Percentiles rank a stretch among this genome's conserved stretches.
Conservation (phyloP, 53 echinoderm and acorn worm species). For the Hippasteria phrygiana region DNA sequence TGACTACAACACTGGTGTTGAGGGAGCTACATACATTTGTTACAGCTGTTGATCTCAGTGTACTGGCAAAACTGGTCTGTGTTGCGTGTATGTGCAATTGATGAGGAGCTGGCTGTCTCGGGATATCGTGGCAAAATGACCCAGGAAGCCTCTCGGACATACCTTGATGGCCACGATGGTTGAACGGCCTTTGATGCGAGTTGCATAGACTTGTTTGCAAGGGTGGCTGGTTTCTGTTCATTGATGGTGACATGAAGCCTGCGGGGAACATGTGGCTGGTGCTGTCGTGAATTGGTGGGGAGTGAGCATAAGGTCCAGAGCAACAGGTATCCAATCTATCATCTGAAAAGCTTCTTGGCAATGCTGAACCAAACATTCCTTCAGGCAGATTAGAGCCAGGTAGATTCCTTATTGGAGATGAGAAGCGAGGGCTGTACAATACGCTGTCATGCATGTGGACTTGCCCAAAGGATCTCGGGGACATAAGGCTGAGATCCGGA, state of each 20-base stretch:
- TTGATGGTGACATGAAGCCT: slow-evolving; percentile 70
- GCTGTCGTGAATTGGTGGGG: slow-evolving; percentile 74
- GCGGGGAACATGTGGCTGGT: slow-evolving; percentile 63
- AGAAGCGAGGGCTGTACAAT: slow-evolving; percentile 88
- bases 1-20: slow-evolving; percentile 16
- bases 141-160: slow-evolving; percentile 31
- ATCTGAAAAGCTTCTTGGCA: slow-evolving; percentile 72
- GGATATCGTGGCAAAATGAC: slow-evolving; percentile 39
- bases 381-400: slow-evolving; percentile 65
- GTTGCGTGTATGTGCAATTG: background rate
- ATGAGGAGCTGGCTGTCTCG: slow-evolving; percentile 20
- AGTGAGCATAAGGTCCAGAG: slow-evolving; percentile 73
- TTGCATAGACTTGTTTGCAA: slow-evolving; percentile 46
- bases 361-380: slow-evolving; percentile 67
- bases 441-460: slow-evolving; percentile 91
- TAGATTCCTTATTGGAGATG: slow-evolving; percentile 79
- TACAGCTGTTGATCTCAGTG: slow-evolving; percentile 1
- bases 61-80: slow-evolving; percentile 21
- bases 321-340: slow-evolving; percentile 87
- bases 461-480: slow-evolving; percentile 88
- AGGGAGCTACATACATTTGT: slow-evolving; percentile 34
- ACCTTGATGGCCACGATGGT: slow-evolving; percentile 37
- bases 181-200: slow-evolving; percentile 41
- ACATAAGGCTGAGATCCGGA: slow-evolving; percentile 85
- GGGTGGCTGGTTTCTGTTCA: slow-evolving; percentile 39